These are phyloP conservation scores for Copsychus sechellarum DNA, from an alignment of 2,113 vertebrate genomes.

Conservation along the genomic window DNA sequence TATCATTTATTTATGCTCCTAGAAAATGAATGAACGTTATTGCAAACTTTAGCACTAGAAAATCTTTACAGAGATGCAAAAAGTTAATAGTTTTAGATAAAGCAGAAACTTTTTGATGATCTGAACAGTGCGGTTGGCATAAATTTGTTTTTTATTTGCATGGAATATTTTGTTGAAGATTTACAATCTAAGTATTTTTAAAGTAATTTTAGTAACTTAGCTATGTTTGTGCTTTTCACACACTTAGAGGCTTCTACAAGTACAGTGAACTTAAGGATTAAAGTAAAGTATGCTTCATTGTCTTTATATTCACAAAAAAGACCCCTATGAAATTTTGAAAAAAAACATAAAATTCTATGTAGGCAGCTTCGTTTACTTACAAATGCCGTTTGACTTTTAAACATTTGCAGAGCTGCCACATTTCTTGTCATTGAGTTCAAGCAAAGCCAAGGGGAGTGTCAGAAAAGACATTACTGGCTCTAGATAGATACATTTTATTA, in stretches of 20 bases:
- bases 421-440: neutral
- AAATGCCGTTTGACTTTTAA: neutral
- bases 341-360: neutral
- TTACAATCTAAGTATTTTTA: neutral
- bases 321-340: neutral
- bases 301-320: neutral
- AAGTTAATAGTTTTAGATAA: neutral
- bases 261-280: neutral
- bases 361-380: neutral
- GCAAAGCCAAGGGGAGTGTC: neutral
- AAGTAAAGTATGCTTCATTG: neutral
- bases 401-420: neutral
- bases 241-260: neutral
- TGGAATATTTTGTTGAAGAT: neutral
- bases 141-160: neutral
- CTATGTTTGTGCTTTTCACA: neutral
- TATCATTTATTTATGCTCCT: neutral
- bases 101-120: neutral
- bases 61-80: neutral
- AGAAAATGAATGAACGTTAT: neutral
- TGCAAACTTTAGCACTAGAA: neutral
- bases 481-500: neutral
- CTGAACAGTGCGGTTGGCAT: neutral
- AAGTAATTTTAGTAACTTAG: neutral
- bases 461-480: neutral